Percentiles rank a stretch among this genome's conserved stretches.
These are phyloP conservation scores for Pteronura brasiliensis DNA, from an alignment of 2,113 vertebrate genomes.

Conservation along the genomic window DNA sequence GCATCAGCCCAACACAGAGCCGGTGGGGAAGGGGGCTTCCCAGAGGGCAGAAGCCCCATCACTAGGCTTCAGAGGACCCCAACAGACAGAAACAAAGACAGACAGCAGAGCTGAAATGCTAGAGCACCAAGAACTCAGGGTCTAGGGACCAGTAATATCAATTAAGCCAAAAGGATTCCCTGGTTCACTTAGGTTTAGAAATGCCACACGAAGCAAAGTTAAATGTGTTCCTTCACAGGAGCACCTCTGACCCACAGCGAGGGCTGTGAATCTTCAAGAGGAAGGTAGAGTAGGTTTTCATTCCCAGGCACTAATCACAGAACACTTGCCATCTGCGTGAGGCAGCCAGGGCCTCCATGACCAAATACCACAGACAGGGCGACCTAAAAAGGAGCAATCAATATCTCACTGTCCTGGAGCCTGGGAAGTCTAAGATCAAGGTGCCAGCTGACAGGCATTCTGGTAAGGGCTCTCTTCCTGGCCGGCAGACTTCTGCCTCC, in stretches of 20 bases:
- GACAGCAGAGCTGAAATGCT: neutral
- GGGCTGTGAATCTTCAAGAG: constrained; percentile 5
- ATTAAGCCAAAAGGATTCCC: neutral
- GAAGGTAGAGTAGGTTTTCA: neutral
- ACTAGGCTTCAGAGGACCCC: neutral
- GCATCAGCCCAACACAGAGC: neutral
- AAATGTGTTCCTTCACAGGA: neutral
- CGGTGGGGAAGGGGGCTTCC: neutral
- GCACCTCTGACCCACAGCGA: neutral
- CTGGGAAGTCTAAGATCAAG: neutral
- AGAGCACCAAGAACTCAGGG: neutral
- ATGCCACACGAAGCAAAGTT: neutral
- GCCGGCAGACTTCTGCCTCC: neutral
- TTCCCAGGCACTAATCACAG: neutral
- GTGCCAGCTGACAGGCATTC: neutral
- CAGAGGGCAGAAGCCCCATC: neutral
- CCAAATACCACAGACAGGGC: neutral
- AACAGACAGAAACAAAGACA: neutral
- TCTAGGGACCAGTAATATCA: neutral
- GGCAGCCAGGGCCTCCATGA: neutral
- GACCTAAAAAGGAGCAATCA: neutral
- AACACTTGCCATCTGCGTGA: neutral
- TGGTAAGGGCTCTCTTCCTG: neutral
- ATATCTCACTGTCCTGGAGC: neutral
- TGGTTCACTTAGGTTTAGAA: constrained; percentile 13